These are phyloP conservation scores for Macrophya annulata DNA, from an alignment of 2,888 invertebrate species.

Conservation along the genomic window DNA sequence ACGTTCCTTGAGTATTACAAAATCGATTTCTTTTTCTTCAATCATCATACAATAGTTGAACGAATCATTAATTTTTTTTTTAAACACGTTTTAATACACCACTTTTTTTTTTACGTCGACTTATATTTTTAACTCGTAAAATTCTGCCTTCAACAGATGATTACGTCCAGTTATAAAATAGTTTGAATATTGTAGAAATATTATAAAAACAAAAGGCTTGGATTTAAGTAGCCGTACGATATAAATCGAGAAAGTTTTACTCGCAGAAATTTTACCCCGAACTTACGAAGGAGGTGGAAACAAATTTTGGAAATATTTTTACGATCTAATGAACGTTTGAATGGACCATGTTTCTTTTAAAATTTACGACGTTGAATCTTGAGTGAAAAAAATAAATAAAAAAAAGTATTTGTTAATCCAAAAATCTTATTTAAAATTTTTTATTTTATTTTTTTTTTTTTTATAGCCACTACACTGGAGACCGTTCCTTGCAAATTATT, in stretches of 20 bases:
- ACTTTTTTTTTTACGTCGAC: neutral
- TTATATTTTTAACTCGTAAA: neutral
- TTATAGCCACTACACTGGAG: neutral
- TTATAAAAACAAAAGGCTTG: neutral
- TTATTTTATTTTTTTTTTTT: neutral
- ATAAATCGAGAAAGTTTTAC: constrained; percentile 2
- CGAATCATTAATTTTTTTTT: neutral
- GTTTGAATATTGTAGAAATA: neutral
- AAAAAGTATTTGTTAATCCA: neutral
- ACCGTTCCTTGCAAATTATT: neutral
- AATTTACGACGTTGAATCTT: neutral
- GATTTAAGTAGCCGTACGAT: neutral
- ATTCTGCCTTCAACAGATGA: neutral
- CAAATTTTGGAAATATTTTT: neutral
- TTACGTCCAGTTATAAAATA: neutral
- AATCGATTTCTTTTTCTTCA: neutral
- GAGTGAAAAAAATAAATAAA: neutral
- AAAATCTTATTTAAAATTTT: neutral
- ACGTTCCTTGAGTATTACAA: neutral
- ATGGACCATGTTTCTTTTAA: neutral
- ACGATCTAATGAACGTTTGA: neutral
- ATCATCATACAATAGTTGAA: neutral
- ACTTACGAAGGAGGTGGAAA: neutral
- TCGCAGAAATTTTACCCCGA: neutral
- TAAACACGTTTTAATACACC: neutral